These are phyloP conservation scores for Strigamia crassipes DNA, from an alignment of 2,888 invertebrate genomes.

Conservation along the genomic window DNA sequence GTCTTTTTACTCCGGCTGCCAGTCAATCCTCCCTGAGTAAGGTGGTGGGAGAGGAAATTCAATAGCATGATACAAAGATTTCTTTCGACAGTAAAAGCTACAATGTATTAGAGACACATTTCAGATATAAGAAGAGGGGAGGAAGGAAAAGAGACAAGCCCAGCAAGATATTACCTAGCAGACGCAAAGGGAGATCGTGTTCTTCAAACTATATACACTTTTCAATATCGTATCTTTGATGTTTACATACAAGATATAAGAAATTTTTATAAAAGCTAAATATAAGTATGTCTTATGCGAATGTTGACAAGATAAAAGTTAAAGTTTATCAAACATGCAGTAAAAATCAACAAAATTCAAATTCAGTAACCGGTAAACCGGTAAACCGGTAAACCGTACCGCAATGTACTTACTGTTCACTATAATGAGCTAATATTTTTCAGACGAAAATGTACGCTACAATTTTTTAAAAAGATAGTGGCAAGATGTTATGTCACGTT, in stretches of 20 bases:
- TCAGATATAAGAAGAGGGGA: conserved; percentile 36
- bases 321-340: too few relatives aligned
- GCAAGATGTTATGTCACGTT: neutral
- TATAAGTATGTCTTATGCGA: neutral
- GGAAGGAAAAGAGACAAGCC: conserved; percentile 35
- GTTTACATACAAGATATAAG: neutral
- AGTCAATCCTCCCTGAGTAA: conserved; percentile 29
- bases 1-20: conserved; percentile 38
- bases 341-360: neutral
- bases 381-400: too few relatives aligned
- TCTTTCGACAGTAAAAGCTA: conserved; percentile 42
- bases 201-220: conserved; percentile 30
- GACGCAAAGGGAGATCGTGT: conserved; percentile 35
- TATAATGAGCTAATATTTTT: too few relatives aligned
- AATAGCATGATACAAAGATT: conserved; percentile 42
- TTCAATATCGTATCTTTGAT: conserved; percentile 31
- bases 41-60: conserved; percentile 33
- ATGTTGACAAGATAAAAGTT: too few relatives aligned
- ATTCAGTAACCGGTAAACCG: neutral
- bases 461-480: too few relatives aligned
- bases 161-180: conserved; percentile 35
- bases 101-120: conserved; percentile 42
- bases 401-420: too few relatives aligned
- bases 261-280: neutral
- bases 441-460: too few relatives aligned